A percentile compares a stretch with the other conserved stretches of the same genome.
Conservation (phyloP, 2,113 vertebrate genomes). For the Lepus americanus region DNA sequence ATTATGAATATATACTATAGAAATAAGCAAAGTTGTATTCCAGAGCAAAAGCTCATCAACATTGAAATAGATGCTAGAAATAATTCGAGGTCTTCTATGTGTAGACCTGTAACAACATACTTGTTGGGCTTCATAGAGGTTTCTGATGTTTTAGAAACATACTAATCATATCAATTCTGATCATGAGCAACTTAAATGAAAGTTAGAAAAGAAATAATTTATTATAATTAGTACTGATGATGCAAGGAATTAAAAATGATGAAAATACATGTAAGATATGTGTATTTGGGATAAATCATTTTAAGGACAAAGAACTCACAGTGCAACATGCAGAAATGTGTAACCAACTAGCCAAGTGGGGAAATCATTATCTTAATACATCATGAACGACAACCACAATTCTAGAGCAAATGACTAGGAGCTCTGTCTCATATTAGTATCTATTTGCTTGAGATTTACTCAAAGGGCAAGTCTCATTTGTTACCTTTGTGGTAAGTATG, state of each 20-base stretch:
- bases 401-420: background rate
- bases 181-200: background rate
- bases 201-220: background rate
- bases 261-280: background rate
- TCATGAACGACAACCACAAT: background rate
- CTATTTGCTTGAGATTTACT: background rate
- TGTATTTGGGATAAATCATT: background rate
- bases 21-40: background rate
- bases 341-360: background rate
- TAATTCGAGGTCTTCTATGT: background rate
- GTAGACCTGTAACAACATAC: background rate
- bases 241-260: background rate
- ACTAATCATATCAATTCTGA: background rate
- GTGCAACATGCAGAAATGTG: background rate
- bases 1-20: background rate
- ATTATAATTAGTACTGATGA: background rate
- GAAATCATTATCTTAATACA: background rate
- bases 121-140: background rate
- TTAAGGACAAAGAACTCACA: background rate
- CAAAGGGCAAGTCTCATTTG: background rate
- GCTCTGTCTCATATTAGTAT: background rate
- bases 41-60: background rate
- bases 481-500: background rate
- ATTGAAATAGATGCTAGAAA: background rate
- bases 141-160: conserved; percentile 5